phyloP scores from a whole-genome alignment of 2,888 invertebrate genomes.

The Ophion ellenae region DNA sequence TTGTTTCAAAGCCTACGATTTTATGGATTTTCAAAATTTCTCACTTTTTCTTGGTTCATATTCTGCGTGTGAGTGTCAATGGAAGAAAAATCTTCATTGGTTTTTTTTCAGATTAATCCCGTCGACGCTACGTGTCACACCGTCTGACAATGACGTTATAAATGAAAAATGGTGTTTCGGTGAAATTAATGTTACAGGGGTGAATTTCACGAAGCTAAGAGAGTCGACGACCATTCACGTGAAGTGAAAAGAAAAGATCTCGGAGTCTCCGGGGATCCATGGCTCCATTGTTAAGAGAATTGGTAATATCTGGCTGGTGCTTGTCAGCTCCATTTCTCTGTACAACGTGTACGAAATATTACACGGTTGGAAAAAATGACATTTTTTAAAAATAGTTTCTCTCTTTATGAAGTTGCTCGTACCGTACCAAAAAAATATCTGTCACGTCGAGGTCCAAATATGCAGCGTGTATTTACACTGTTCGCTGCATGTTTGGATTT shows the following conservation, averaged over 20 bases:
- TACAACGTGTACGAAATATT: background rate
- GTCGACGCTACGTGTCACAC: too few relatives aligned
- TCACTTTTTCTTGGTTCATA: too few relatives aligned
- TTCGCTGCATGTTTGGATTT: background rate
- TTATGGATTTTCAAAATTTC: too few relatives aligned
- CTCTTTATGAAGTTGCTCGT: background rate
- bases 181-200: conserved; percentile 3
- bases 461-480: background rate
- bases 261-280: background rate
- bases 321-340: background rate
- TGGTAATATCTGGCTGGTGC: background rate
- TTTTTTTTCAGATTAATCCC: too few relatives aligned
- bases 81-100: too few relatives aligned
- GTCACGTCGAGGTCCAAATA: background rate
- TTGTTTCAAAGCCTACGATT: too few relatives aligned
- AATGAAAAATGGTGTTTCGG: background rate
- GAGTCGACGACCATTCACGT: background rate
- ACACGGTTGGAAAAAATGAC: background rate
- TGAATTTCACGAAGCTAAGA: background rate
- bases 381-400: background rate
- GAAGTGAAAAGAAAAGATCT: background rate
- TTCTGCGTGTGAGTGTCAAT: too few relatives aligned
- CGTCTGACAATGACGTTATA: too few relatives aligned
- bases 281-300: conserved; percentile 9
- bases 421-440: background rate